phyloP scores from a whole-genome alignment of 2,888 invertebrate genomes.

The Stictocephala bisonia region DNA sequence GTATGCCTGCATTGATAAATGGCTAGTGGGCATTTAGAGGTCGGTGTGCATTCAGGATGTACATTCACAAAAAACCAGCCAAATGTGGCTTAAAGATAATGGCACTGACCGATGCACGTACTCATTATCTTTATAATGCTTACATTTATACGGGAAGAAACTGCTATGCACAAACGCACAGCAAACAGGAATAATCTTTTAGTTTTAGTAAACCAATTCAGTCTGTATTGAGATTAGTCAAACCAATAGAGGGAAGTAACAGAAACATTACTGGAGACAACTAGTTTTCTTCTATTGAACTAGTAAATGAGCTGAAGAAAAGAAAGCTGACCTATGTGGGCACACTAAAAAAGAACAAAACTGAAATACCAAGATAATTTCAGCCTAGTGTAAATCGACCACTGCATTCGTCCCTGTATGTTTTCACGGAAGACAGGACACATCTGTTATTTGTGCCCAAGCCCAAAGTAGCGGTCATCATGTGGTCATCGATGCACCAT shows the following conservation, averaged over 20 bases:
- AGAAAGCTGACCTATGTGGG: slow-evolving; percentile 44
- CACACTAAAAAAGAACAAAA: slow-evolving; percentile 48
- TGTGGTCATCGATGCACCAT: slow-evolving; percentile 51
- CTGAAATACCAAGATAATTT: slow-evolving; percentile 49
- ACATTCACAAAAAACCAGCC: slow-evolving; percentile 56
- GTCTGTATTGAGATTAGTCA: slow-evolving; percentile 57
- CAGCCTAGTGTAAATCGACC: slow-evolving; percentile 14
- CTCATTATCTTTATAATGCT: slow-evolving; percentile 56
- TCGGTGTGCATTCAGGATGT: slow-evolving; percentile 52
- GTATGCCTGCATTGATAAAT: slow-evolving; percentile 18
- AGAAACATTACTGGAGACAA: slow-evolving; percentile 61
- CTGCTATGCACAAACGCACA: slow-evolving; percentile 57
- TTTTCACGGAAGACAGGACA: slow-evolving; percentile 49
- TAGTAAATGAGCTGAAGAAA: slow-evolving; percentile 52
- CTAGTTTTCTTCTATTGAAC: slow-evolving; percentile 60
- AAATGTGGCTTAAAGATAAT: slow-evolving; percentile 58
- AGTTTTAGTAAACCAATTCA: slow-evolving; percentile 59
- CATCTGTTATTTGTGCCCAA: slow-evolving; percentile 48
- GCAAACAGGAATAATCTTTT: slow-evolving; percentile 53
- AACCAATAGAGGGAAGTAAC: slow-evolving; percentile 58
- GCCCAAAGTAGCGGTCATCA: slow-evolving; percentile 45
- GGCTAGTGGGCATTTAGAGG: too few species aligned
- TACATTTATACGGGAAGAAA: slow-evolving; percentile 60
- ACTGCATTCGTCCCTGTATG: slow-evolving; percentile 41
- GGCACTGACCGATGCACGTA: slow-evolving; percentile 55